phyloP scores from a whole-genome alignment of 2,888 invertebrate genomes.

The Epistrophe eligans region DNA sequence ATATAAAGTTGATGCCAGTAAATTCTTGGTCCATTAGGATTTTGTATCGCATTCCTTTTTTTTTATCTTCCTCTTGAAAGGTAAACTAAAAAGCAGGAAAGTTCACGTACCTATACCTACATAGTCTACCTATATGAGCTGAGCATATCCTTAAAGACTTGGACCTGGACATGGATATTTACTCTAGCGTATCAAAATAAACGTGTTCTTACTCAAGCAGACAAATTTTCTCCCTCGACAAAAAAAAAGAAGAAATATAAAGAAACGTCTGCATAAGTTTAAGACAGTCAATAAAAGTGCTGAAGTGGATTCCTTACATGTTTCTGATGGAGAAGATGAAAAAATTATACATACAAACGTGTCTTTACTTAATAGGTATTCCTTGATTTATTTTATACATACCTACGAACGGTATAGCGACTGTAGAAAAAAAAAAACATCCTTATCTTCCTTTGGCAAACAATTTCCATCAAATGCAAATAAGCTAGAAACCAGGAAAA shows the following conservation, averaged over 20 bases:
- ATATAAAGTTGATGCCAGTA: constrained; percentile 52
- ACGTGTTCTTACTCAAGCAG: constrained; percentile 64
- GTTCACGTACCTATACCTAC: constrained; percentile 31
- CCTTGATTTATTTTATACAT: constrained; percentile 23
- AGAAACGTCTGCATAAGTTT: constrained; percentile 7
- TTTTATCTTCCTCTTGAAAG: constrained; percentile 48
- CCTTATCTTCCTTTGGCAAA: constrained; percentile 17
- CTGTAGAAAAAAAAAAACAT: not conserved
- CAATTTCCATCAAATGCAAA: constrained; percentile 66
- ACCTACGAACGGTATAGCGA: not conserved
- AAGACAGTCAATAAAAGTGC: constrained; percentile 36
- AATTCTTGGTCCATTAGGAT: constrained; percentile 69
- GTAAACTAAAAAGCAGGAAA: constrained; percentile 55
- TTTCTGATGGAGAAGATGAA: not conserved
- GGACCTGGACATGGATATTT: constrained; percentile 70
- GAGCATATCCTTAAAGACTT: constrained; percentile 45
- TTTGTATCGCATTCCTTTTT: constrained; percentile 62
- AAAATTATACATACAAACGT: not conserved
- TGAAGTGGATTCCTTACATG: constrained; percentile 46
- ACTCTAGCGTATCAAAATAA: constrained; percentile 70
- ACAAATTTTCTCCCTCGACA: constrained; percentile 34
- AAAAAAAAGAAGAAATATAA: not conserved
- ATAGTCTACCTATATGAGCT: not conserved
- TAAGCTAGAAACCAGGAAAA: constrained; percentile 5
- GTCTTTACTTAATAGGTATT: constrained; percentile 17